Evolutionary conservation across 1,140 invertebrate genomes (phyloP).

Genomic region (Plectrocnemia conspersa): DNA sequence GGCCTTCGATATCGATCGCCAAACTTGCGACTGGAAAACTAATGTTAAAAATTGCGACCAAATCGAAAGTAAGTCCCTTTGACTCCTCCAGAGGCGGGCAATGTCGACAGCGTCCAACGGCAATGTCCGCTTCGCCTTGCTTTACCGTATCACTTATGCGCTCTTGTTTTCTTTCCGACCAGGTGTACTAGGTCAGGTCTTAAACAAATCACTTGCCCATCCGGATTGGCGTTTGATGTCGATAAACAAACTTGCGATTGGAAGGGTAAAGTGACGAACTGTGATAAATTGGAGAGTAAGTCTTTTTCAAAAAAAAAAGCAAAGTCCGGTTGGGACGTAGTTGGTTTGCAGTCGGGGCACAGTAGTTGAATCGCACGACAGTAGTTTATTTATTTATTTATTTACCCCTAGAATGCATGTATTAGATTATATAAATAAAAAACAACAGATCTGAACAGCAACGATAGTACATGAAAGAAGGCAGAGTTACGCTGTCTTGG

Average conservation of each 20-base stretch:
- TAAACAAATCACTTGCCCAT: conserved; percentile 91
- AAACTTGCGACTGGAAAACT: conserved; percentile 94
- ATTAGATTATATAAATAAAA: neutral
- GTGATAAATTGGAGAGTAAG: conserved; percentile 94
- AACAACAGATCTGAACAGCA: neutral
- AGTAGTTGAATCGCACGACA: conserved; percentile 41
- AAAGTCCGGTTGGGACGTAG: conserved; percentile 43
- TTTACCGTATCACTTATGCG: conserved; percentile 40
- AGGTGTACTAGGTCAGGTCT: conserved; percentile 90
- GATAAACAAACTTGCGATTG: conserved; percentile 96
- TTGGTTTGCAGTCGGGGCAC: conserved; percentile 42
- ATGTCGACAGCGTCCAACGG: conserved; percentile 2
- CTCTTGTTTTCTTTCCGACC: conserved; percentile 40
- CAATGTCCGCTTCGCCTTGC: conserved; percentile 26
- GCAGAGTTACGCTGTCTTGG: conserved; percentile 25
- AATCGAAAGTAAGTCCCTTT: conserved; percentile 79
- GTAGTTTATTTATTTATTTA: conserved; percentile 38
- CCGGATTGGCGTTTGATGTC: conserved; percentile 92
- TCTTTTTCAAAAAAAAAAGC: conserved; percentile 50
- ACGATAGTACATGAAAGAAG: neutral
- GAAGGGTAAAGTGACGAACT: conserved; percentile 94
- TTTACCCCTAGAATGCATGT: conserved; percentile 14
- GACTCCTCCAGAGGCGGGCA: conserved; percentile 19
- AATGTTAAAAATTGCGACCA: conserved; percentile 93
- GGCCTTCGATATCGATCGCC: conserved; percentile 90